Percentiles rank a stretch among this genome's conserved stretches.
phyloP scores from a whole-genome alignment of 2,113 vertebrate species.

The Ellobius talpinus region DNA sequence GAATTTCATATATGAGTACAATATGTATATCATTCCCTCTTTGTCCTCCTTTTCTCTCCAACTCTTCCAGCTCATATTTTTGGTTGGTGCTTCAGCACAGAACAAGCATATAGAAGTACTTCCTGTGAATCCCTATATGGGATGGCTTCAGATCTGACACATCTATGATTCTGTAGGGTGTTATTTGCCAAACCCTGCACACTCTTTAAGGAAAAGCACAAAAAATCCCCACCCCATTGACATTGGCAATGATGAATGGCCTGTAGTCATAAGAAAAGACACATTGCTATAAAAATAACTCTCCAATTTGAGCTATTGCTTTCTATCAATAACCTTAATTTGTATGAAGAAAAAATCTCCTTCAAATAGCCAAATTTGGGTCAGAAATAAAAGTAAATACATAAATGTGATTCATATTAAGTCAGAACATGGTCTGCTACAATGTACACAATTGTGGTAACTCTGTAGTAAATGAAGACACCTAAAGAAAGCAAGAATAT shows the following conservation, averaged over 20 bases:
- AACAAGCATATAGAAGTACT: not conserved
- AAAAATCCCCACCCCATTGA: not conserved
- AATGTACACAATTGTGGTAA: not conserved
- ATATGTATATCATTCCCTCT: not conserved
- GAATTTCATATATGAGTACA: not conserved
- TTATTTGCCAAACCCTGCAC: not conserved
- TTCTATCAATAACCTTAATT: not conserved
- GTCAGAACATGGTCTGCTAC: not conserved
- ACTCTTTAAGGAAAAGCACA: not conserved
- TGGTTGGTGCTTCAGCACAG: not conserved
- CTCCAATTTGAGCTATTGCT: not conserved
- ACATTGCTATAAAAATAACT: not conserved
- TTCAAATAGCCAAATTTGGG: not conserved
- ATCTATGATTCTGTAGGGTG: not conserved
- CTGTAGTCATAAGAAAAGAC: not conserved
- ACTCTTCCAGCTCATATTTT: not conserved
- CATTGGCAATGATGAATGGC: not conserved
- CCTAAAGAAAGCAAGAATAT: not conserved
- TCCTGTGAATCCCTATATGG: not conserved
- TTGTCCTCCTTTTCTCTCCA: too few relatives aligned
- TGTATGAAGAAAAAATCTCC: not conserved
- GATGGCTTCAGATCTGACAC: not conserved
- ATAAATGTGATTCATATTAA: not conserved
- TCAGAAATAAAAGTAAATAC: not conserved
- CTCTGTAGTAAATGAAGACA: not conserved